Percentiles rank a stretch among this genome's conserved stretches.
Conservation (phyloP, 2,113 vertebrate species). For the Callionymus lyra region DNA sequence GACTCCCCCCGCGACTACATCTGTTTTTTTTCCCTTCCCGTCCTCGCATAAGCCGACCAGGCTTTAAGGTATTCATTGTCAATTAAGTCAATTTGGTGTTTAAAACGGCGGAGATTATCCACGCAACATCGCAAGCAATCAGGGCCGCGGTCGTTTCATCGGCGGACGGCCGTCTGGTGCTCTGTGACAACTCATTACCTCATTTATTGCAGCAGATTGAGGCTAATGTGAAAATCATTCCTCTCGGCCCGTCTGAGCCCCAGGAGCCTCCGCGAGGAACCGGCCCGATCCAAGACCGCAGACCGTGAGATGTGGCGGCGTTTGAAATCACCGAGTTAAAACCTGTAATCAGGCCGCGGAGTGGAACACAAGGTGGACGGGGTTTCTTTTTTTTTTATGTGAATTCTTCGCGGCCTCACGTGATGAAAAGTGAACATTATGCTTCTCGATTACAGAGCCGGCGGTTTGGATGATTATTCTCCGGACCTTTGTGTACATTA, state of each 20-base stretch:
- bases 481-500: slow-evolving; percentile 13
- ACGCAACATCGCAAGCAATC: no score
- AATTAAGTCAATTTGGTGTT: no score
- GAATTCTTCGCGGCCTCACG: slow-evolving; percentile 29
- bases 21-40: no score
- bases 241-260: slow-evolving; percentile 39
- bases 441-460: slow-evolving; percentile 20
- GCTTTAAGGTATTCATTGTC: no score
- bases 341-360: slow-evolving; percentile 24
- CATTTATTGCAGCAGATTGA: no score
- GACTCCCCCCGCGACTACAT: no score
- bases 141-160: no score
- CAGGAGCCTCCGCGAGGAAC: not conserved
- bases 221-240: no score
- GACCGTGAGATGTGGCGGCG: slow-evolving; percentile 20
- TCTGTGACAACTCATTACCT: no score
- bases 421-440: slow-evolving; percentile 39
- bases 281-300: slow-evolving; percentile 33
- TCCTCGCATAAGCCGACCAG: no score
- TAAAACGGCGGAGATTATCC: no score
- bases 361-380: slow-evolving; percentile 23
- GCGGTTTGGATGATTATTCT: slow-evolving; percentile 34
- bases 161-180: no score
- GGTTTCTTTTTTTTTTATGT: slow-evolving; percentile 16
- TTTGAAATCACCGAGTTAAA: slow-evolving; percentile 34